Evolutionary conservation across 1,140 invertebrate species (phyloP).

Genomic region (Apis mellifera): DNA sequence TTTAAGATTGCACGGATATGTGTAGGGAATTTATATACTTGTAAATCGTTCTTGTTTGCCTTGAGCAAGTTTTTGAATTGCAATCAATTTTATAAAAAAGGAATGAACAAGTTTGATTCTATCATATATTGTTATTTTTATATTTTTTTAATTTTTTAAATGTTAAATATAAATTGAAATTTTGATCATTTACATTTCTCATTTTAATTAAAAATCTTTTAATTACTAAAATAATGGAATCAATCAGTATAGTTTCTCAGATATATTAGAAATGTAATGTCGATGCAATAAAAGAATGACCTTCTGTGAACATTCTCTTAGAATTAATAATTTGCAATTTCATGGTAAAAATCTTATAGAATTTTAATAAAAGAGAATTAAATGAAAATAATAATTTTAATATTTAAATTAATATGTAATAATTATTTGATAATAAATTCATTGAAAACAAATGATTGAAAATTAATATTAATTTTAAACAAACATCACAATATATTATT

Average conservation of each 20-base stretch:
- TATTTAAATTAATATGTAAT: neutral
- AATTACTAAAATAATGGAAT: neutral
- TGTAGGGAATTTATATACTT: too few relatives aligned
- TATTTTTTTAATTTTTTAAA: neutral
- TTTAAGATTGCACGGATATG: neutral
- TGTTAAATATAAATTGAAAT: neutral
- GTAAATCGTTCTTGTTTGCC: neutral
- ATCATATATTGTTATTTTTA: neutral
- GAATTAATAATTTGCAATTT: slow-evolving; percentile 2
- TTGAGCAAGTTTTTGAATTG: neutral
- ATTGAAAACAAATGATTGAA: neutral
- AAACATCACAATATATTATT: neutral
- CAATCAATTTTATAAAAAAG: neutral
- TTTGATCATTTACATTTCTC: neutral
- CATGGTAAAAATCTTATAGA: neutral
- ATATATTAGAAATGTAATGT: slow-evolving; percentile 11
- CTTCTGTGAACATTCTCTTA: slow-evolving; percentile 37
- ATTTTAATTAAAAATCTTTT: neutral
- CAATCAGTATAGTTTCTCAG: neutral
- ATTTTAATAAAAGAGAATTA: neutral
- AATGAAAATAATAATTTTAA: neutral
- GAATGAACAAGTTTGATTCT: too few relatives aligned
- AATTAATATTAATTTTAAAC: too few relatives aligned
- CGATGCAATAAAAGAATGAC: slow-evolving; percentile 11
- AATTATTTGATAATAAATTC: neutral